Base-by-base conservation (phyloP, 2,797 vertebrate genomes). In the Sus cebifrons region DNA sequence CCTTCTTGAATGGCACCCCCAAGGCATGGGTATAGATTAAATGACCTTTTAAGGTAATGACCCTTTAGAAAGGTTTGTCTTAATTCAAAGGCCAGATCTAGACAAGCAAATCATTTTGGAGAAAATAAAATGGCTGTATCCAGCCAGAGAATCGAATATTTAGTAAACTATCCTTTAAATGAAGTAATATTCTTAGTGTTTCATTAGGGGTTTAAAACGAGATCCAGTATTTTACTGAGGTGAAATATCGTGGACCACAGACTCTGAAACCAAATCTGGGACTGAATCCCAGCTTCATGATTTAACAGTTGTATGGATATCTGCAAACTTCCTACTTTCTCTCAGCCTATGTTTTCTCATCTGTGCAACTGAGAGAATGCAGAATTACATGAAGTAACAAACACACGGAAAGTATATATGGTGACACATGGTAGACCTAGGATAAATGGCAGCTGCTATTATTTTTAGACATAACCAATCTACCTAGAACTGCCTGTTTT, bases 11-110 rank as follows among this genome's bases (percentile, higher is more conserved):
- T 89, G 71, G 94, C 49, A 92, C 54, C 95, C 82, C 74, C 29
- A 91, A 96, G 92, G 88, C 85, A 93, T 73, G 58, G 67, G 60
- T 90, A 91, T 64, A 94, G 92, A 97, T 97, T 88, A 97, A 97
- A 87, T 93, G 95, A 96, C 91, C 86, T 97, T 97, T 97, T 96
- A 96, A 97, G 94, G 93, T 93, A 96, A 96, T 95, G 92, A 96
- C 93, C 84, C 92, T 94, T 94, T 94, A 95, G 94, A 97, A 97
- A 98, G 94, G 92, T 96, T 95, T 96, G 36, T 87, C 86, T 96
- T 98, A 92, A 96, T 93, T 97, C 97, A 97, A 97, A 97, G 95
- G 96, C 91, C 97, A 97, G 89, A 67, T 97, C 96, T 91, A 96
- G 92, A 97, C 86, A 97, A 96, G 86, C 89, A 97, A 97, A 96